phyloP scores from a whole-genome alignment of 1,140 invertebrate species.

The Sycobia sp. region DNA sequence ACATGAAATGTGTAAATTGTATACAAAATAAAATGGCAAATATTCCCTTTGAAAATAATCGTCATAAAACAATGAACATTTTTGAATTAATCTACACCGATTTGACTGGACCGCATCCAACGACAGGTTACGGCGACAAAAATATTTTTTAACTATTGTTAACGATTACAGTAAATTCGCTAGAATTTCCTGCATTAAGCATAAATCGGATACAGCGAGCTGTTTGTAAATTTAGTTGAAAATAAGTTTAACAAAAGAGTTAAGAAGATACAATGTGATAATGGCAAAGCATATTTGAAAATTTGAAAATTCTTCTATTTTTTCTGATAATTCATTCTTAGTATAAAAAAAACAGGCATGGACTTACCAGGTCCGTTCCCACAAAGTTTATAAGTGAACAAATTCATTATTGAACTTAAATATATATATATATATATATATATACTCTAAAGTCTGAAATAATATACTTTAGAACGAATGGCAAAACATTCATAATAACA shows the following conservation, averaged over 20 bases:
- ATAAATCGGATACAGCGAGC: not conserved
- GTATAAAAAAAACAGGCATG: too few species aligned
- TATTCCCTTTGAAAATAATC: not conserved
- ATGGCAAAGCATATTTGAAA: conserved; percentile 5
- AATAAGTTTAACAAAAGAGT: not conserved
- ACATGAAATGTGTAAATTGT: not conserved
- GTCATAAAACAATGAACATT: not conserved
- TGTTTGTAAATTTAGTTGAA: conserved; percentile 2
- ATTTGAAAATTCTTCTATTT: too few species aligned
- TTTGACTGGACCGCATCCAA: not conserved
- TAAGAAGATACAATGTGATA: not conserved
- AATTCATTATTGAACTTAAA: too few species aligned
- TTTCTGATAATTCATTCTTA: too few species aligned
- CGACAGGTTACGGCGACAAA: not conserved
- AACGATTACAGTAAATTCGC: conserved; percentile 6
- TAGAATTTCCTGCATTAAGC: not conserved
- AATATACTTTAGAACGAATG: too few species aligned
- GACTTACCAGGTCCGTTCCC: too few species aligned
- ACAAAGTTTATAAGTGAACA: too few species aligned
- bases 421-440: too few species aligned
- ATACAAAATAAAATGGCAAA: conserved; percentile 14
- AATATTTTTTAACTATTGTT: conserved; percentile 8
- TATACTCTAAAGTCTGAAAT: too few species aligned
- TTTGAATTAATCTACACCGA: not conserved
- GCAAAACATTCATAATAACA: too few species aligned